phyloP scores from a whole-genome alignment of 2,888 invertebrate species.

The Aporophyla nigra region DNA sequence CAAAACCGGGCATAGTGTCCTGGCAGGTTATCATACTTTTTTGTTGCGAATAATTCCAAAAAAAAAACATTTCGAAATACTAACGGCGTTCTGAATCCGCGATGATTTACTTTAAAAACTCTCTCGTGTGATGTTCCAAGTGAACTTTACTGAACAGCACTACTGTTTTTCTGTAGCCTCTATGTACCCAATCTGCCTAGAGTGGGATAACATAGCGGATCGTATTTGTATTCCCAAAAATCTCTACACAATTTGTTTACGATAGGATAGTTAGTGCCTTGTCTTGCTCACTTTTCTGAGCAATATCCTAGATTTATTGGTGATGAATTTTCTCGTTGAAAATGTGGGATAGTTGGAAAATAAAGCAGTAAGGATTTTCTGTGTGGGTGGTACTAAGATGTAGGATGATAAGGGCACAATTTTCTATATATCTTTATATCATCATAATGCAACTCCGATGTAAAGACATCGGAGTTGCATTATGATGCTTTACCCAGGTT shows the following conservation, averaged over 20 bases:
- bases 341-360: background rate
- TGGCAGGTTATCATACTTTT: no score
- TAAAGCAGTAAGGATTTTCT: background rate
- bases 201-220: constrained; percentile 23
- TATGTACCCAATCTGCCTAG: constrained; percentile 41
- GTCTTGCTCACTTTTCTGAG: background rate
- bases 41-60: no score
- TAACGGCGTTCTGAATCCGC: no score
- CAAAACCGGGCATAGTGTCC: no score
- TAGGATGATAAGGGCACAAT: background rate
- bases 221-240: constrained; percentile 30
- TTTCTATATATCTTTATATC: background rate
- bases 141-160: background rate
- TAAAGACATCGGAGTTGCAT: no score
- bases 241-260: constrained; percentile 35
- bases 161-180: background rate
- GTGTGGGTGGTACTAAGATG: rapidly evolving
- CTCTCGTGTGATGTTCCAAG: no score
- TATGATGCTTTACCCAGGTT: no score
- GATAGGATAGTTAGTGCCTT: background rate
- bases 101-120: background rate
- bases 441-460: no score
- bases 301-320: constrained; percentile 35
- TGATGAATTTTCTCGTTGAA: background rate
- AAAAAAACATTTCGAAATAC: no score